These are phyloP conservation scores for Leptinotarsa lineolata DNA, from an alignment of 1,140 invertebrate species.

Conservation along the genomic window DNA sequence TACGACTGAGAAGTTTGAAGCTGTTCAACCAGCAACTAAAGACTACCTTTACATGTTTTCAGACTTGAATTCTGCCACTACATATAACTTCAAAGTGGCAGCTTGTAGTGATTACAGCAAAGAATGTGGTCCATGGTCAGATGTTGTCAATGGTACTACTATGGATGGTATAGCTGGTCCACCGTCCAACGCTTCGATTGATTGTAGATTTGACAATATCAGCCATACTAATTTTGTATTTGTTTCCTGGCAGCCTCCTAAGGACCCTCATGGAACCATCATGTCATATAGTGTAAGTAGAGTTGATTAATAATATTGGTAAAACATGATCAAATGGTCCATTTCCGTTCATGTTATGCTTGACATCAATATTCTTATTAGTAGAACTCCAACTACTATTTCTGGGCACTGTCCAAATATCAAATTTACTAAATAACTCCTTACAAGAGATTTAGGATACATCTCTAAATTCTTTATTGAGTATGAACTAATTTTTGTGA, in stretches of 20 bases:
- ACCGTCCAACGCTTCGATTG: constrained; percentile 64
- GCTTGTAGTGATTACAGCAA: constrained; percentile 79
- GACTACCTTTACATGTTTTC: constrained; percentile 76
- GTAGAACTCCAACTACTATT: too few relatives aligned
- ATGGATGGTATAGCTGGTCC: constrained; percentile 69
- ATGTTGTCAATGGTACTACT: constrained; percentile 75
- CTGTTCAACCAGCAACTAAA: constrained; percentile 66
- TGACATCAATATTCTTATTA: too few relatives aligned
- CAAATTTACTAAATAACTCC: too few relatives aligned
- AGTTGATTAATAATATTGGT: not conserved
- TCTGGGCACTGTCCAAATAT: too few relatives aligned
- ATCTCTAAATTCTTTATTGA: too few relatives aligned
- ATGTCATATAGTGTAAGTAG: constrained; percentile 68
- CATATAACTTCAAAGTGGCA: constrained; percentile 75
- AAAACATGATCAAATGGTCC: too few relatives aligned
- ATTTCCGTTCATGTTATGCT: too few relatives aligned
- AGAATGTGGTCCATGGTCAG: constrained; percentile 75
- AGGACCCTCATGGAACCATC: constrained; percentile 75
- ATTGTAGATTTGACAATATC: constrained; percentile 69
- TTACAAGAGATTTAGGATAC: too few relatives aligned
- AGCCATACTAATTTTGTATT: constrained; percentile 66
- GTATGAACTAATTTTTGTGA: too few relatives aligned
- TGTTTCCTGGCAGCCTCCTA: constrained; percentile 72
- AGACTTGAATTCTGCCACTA: constrained; percentile 74
- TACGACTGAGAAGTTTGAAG: constrained; percentile 61